Percentiles rank a stretch among this genome's conserved stretches.
Evolutionary conservation across 2,797 vertebrate species (phyloP).

Genomic region (Miichthys miiuy): DNA sequence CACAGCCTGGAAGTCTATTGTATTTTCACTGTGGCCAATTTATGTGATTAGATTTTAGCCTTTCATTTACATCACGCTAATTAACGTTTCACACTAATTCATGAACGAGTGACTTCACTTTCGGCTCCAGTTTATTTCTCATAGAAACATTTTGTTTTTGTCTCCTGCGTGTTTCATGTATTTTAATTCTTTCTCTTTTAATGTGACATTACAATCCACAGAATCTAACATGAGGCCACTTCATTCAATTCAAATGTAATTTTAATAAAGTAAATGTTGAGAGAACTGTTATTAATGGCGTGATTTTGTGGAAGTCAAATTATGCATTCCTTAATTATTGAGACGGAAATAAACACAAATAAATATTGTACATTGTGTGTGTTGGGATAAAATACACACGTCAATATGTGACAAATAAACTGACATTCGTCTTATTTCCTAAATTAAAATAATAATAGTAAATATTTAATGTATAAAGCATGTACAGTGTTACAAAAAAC

Average conservation of each 20-base stretch:
- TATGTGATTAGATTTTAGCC: neutral
- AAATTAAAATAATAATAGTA: too few relatives aligned
- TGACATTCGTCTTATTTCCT: too few relatives aligned
- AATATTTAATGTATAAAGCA: too few relatives aligned
- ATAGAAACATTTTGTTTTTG: neutral
- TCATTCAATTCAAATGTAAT: conserved; percentile 9
- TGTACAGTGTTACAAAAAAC: too few relatives aligned
- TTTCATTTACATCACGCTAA: neutral
- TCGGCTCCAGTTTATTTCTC: neutral
- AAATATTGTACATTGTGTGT: too few relatives aligned
- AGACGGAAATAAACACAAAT: neutral
- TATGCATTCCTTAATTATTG: neutral
- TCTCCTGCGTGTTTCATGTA: neutral
- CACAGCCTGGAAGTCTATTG: neutral
- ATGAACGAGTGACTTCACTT: neutral
- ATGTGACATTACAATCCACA: neutral
- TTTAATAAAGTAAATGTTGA: conserved; percentile 8
- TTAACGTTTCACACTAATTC: neutral
- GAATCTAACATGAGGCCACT: neutral
- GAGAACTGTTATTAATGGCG: conserved; percentile 2
- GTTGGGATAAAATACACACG: too few relatives aligned
- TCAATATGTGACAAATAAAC: too few relatives aligned
- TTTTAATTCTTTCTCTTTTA: neutral
- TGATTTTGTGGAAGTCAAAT: neutral
- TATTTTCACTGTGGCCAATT: conserved; percentile 16